phyloP scores from a whole-genome alignment of 2,797 vertebrate genomes.

The Vespertilio murinus region DNA sequence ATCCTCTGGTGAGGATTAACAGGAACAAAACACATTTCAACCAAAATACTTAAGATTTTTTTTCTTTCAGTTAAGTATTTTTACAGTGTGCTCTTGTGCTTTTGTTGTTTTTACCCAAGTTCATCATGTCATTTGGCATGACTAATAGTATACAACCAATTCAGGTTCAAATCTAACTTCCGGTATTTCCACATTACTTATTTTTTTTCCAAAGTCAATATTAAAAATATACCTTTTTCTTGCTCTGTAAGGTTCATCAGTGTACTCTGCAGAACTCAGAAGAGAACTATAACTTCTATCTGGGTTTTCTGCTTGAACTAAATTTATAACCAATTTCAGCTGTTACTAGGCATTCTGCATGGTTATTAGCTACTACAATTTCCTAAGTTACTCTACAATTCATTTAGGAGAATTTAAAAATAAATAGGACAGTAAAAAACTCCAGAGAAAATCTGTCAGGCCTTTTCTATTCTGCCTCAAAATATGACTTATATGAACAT shows the following conservation, averaged over 20 bases:
- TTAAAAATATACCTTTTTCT: constrained; percentile 50
- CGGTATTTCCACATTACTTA: background rate
- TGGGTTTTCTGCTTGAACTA: constrained; percentile 27
- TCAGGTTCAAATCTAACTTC: constrained; percentile 31
- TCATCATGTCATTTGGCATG: background rate
- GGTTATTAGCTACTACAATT: constrained; percentile 36
- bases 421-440: constrained; percentile 30
- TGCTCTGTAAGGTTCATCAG: background rate
- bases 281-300: background rate
- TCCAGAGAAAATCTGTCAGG: constrained; percentile 16
- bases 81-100: background rate
- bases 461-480: constrained; percentile 1
- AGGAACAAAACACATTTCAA: background rate
- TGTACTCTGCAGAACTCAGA: constrained; percentile 21
- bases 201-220: constrained; percentile 33
- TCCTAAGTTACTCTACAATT: constrained; percentile 36
- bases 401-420: constrained; percentile 40
- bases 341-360: constrained; percentile 27
- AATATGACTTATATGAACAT: constrained; percentile 34
- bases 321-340: constrained; percentile 27
- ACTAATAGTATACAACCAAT: constrained; percentile 39
- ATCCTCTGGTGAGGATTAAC: no score
- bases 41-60: constrained; percentile 32
- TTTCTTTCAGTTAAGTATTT: constrained; percentile 61
- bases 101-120: background rate